These are phyloP conservation scores for Pollicipes pollicipes DNA, from an alignment of 1,140 invertebrate genomes.

Conservation along the genomic window DNA sequence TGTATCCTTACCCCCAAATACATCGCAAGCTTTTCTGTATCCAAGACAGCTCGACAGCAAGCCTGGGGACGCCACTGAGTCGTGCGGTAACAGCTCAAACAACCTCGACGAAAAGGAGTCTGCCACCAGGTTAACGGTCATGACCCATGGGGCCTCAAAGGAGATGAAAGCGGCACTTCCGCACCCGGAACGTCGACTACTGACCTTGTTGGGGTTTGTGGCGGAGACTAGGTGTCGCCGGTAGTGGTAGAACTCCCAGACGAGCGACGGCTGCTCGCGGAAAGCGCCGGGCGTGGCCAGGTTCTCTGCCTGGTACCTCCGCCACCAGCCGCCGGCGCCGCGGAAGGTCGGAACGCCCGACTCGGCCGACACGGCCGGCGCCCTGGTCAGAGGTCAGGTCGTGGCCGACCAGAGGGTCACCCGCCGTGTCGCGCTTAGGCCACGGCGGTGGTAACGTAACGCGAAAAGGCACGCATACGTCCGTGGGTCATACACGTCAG, in stretches of 20 bases:
- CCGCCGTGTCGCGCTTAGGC: too few relatives aligned
- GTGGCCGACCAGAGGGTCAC: background rate
- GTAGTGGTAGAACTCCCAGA: constrained; percentile 67
- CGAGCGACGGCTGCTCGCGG: constrained; percentile 42
- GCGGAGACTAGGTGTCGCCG: constrained; percentile 42
- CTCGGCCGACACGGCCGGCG: constrained; percentile 41
- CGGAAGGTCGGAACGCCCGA: constrained; percentile 65
- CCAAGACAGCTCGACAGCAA: too few relatives aligned
- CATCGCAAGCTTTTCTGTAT: too few relatives aligned
- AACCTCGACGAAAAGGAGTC: too few relatives aligned
- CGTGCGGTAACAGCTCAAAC: too few relatives aligned
- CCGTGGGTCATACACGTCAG: background rate
- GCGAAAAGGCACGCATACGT: background rate
- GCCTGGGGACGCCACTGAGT: too few relatives aligned
- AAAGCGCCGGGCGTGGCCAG: constrained; percentile 50
- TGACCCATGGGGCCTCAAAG: too few relatives aligned
- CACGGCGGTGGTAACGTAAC: background rate
- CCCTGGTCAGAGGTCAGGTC: constrained; percentile 22
- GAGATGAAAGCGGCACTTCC: too few relatives aligned
- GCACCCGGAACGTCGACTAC: too few relatives aligned
- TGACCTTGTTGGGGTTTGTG: constrained; percentile 44
- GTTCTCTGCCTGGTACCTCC: constrained; percentile 43
- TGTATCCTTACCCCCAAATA: too few relatives aligned
- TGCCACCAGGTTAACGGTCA: too few relatives aligned
- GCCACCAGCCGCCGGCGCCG: constrained; percentile 56